Evolutionary conservation across 1,140 invertebrate genomes (phyloP).

Genomic region (Geopemphigus sp.): DNA sequence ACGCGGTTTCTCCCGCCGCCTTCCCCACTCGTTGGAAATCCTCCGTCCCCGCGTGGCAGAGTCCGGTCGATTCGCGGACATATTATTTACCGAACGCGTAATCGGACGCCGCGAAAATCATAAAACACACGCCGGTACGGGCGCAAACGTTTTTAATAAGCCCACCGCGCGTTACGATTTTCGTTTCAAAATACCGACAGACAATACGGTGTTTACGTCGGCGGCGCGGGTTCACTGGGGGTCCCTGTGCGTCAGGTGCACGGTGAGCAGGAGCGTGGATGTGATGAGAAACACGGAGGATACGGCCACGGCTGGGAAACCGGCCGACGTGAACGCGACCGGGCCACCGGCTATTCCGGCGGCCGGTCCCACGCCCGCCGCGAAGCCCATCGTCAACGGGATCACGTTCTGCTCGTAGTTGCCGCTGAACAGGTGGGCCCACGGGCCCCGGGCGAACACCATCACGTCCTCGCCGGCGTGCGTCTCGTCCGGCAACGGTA

Average conservation of each 20-base stretch:
- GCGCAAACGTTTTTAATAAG: too few relatives aligned
- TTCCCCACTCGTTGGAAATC: too few relatives aligned
- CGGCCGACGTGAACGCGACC: not conserved
- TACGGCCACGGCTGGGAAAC: not conserved
- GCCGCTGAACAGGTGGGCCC: constrained; percentile 65
- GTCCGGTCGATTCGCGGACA: too few relatives aligned
- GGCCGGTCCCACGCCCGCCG: constrained; percentile 55
- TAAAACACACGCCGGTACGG: too few relatives aligned
- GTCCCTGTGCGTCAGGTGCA: too few relatives aligned
- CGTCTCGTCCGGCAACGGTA: constrained; percentile 62
- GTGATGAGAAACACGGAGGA: not conserved
- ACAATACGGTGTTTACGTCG: too few relatives aligned
- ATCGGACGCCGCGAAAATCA: too few relatives aligned
- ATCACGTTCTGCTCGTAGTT: constrained; percentile 66
- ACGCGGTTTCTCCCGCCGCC: too few relatives aligned
- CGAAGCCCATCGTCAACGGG: constrained; percentile 65
- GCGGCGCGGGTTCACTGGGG: not conserved
- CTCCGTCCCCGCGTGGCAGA: too few relatives aligned
- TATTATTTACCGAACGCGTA: too few relatives aligned
- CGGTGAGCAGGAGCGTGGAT: not conserved
- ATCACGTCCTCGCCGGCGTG: constrained; percentile 71
- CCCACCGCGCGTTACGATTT: too few relatives aligned
- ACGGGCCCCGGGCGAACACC: constrained; percentile 65
- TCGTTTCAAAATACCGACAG: too few relatives aligned
- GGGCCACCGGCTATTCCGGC: not conserved